phyloP scores from a whole-genome alignment of 2,797 vertebrate species.

The Morus bassanus region DNA sequence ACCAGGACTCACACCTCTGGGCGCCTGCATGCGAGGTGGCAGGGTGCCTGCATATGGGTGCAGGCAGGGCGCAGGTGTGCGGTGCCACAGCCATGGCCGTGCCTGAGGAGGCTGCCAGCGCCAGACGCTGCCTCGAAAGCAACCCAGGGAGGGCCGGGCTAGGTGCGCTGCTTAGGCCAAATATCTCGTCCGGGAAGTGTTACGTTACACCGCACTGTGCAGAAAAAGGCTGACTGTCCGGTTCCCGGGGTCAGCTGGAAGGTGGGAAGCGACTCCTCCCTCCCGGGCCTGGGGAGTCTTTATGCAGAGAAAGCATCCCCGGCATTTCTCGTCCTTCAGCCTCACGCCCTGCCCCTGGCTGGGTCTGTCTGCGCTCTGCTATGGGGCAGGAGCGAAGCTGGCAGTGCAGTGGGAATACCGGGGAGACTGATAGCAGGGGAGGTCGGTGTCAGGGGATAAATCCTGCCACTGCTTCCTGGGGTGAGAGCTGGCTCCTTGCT shows the following conservation, averaged over 20 bases:
- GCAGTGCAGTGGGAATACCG: accelerated
- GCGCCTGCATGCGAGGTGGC: background rate
- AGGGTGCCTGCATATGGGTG: background rate
- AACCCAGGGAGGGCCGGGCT: background rate
- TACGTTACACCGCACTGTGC: background rate
- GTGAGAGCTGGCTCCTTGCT: background rate
- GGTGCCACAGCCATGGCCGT: background rate
- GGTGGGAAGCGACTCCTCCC: constrained; percentile 32
- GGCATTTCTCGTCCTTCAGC: constrained; percentile 29
- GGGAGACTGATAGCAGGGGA: background rate
- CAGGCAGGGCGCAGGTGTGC: background rate
- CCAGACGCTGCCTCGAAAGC: background rate
- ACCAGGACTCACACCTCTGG: background rate
- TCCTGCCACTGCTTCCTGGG: background rate
- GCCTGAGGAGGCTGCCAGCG: accelerated
- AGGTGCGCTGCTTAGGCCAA: background rate
- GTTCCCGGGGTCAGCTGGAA: constrained; percentile 16
- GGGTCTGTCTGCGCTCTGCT: accelerated
- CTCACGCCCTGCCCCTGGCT: background rate
- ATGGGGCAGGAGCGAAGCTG: background rate
- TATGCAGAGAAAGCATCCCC: background rate
- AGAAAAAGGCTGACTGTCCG: constrained; percentile 52
- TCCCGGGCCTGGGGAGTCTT: background rate
- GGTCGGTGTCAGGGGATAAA: background rate
- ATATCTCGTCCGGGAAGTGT: background rate